phyloP scores from a whole-genome alignment of 2,888 invertebrate genomes.

The Rugalucina vietnamica region DNA sequence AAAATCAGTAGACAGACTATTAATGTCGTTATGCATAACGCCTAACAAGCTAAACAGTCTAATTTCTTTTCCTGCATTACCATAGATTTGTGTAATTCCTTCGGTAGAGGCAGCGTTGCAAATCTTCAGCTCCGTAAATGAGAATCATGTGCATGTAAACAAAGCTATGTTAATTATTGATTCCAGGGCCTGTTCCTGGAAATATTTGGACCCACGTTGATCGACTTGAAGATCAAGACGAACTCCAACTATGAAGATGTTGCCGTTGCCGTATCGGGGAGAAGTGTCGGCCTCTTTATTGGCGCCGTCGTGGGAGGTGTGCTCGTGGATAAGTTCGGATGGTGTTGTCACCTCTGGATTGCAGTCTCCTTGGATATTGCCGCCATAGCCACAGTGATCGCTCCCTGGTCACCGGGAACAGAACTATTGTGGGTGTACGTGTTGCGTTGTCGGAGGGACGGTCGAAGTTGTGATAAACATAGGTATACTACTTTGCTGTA shows the following conservation, averaged over 20 bases:
- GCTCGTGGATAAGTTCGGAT: conserved; percentile 61
- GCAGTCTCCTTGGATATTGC: conserved; percentile 60
- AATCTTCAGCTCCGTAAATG: no score
- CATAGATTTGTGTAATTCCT: no score
- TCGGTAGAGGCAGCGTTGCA: no score
- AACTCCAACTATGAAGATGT: conserved; percentile 67
- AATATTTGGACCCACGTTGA: conserved; percentile 69
- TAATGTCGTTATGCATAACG: no score
- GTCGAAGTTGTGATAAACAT: conserved; percentile 70
- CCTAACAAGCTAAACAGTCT: no score
- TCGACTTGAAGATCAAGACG: conserved; percentile 64
- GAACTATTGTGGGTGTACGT: conserved; percentile 50
- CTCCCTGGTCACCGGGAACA: conserved; percentile 56
- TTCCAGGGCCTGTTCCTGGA: conserved; percentile 66
- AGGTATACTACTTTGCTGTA: no score
- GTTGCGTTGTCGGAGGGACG: conserved; percentile 62
- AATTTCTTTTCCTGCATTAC: no score
- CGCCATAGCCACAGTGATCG: conserved; percentile 48
- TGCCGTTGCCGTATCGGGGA: conserved; percentile 63
- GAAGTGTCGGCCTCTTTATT: conserved; percentile 64
- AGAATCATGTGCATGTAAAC: no score
- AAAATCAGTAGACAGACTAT: no score
- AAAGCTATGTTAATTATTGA: background rate
- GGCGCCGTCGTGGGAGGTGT: conserved; percentile 50
- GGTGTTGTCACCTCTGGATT: conserved; percentile 61